Base-by-base conservation (phyloP, 2,888 invertebrate genomes). In the Acanthococcus lagerstroemiae region DNA sequence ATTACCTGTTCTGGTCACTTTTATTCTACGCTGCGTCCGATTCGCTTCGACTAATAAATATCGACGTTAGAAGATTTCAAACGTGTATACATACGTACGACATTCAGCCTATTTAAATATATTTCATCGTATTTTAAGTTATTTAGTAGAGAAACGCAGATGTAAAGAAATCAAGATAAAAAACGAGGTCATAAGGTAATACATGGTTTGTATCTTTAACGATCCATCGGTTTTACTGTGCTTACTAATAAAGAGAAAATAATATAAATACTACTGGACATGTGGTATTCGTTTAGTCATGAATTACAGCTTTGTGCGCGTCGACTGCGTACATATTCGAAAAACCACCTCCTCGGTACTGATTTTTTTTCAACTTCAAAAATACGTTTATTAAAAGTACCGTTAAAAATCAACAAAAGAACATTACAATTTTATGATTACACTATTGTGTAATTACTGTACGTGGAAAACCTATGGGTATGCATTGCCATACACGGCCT, bases 381-480 rank as follows among this genome's bases (percentile, higher is more conserved):
- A 22, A 52, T 24, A 22, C 60, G 30, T 27, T 61, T 61, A 61
- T 61, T 50, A 61, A 52, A 61, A 61, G 52, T 61, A 61, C 61
- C 61, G 61, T 61, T 61, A 52, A 61, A 52, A 61, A 61, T 61
- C 61, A 22, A 61, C 61, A 61, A 61, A 61, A 61, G 52, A 50
- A 52, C 30, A 61, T 61, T 61, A 61, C 30, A 50, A 52, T 61
- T 61, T 61, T 61, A 61, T 24, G 61, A 61, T 61, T 61, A 37
- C n/a, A n/a, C n/a, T n/a, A n/a, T n/a, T n/a, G n/a, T n/a, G n/a
- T 55, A 55, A 55, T 55, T 55, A 55, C 55, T 55, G 21, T 27
- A 37, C 12, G 30, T 55, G 55, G 30, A 55, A 55, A 55, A n/a
- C n/a, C n/a, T n/a, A n/a, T n/a, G n/a, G n/a, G n/a, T n/a, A n/a